phyloP scores from a whole-genome alignment of 2,113 vertebrate genomes.

The Macrotis lagotis region DNA sequence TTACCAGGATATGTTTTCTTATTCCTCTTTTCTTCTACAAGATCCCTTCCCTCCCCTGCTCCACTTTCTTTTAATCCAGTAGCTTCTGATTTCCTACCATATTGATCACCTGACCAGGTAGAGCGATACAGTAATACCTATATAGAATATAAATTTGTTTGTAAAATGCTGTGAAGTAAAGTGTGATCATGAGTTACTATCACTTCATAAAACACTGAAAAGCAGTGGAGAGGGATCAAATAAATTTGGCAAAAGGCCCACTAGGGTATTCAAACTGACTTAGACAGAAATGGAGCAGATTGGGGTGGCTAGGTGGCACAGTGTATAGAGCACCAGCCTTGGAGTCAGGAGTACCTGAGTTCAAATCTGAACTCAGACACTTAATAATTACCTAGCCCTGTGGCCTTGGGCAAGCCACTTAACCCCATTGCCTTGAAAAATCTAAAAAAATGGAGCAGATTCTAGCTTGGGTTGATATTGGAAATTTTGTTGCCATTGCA shows the following conservation, averaged over 20 bases:
- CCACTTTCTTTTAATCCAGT: neutral
- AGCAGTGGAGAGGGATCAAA: neutral
- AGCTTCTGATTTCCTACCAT: neutral
- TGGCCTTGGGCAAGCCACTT: too few relatives aligned
- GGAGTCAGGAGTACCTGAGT: too few relatives aligned
- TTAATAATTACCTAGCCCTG: too few relatives aligned
- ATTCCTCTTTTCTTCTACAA: too few relatives aligned
- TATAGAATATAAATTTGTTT: neutral
- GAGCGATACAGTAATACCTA: neutral
- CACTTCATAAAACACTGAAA: neutral
- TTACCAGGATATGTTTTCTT: neutral
- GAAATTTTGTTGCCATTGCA: too few relatives aligned
- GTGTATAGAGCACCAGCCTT: too few relatives aligned
- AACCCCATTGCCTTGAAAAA: too few relatives aligned
- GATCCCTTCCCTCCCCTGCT: too few relatives aligned
- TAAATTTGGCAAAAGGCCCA: neutral
- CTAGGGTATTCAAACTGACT: neutral
- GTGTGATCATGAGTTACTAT: neutral
- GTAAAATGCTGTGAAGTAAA: neutral
- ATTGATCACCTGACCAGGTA: neutral
- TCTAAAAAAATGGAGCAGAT: too few relatives aligned
- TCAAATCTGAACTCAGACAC: too few relatives aligned
- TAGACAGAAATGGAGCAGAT: neutral
- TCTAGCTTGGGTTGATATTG: too few relatives aligned
- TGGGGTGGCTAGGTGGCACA: too few relatives aligned